Base-by-base conservation (phyloP, 1,140 invertebrate genomes). In the Lerema accius region DNA sequence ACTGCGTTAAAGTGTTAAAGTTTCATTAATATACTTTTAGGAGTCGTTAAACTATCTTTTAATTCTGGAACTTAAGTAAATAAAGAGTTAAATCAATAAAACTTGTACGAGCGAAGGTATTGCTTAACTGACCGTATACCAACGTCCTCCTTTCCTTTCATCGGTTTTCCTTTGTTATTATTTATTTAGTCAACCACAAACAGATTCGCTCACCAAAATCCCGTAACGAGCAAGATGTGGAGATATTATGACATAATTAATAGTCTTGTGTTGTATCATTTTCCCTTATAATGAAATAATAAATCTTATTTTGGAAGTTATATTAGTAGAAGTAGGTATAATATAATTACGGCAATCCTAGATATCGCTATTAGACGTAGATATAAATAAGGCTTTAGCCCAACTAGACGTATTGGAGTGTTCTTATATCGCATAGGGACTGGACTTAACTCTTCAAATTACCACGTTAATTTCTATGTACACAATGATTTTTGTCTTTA, bases 71-170 rank as follows among this genome's bases (percentile, higher is more conserved):
- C 9, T 7, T 32, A 7, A 1, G 28, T 9, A 32, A 4, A 32
- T 32, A 23, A 23, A 23, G 19, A 23, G 4, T 32, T 43, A 56
- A 56, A 56, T 56, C 39, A 53, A 53, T 53, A 53, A 42, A n/a
- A 39, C 17, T 37, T 11, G 9, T 43, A 11, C 13, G 39, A 43
- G 19, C 9, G 3, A 32, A 43, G 23, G 39, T 7, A 56, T 56
- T 56, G 17, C 39, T 15, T 55, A 55, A 55, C 50, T 55, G 37
- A 42, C 50, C 50, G 50, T 55, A 13, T 55, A 26, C 19, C 15
- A 37, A 35, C 19, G 51, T 56, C 51, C 39, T 26, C 1, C 23
- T 43, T 56, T 56, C 39, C 39, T 56, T 42, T 28, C 51, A 43
- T 56, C 51, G 13, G 13, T 43, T 43, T 43, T 43, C 51, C 23